Evolutionary conservation across 2,113 vertebrate species (phyloP).

Genomic region (Osmerus mordax): DNA sequence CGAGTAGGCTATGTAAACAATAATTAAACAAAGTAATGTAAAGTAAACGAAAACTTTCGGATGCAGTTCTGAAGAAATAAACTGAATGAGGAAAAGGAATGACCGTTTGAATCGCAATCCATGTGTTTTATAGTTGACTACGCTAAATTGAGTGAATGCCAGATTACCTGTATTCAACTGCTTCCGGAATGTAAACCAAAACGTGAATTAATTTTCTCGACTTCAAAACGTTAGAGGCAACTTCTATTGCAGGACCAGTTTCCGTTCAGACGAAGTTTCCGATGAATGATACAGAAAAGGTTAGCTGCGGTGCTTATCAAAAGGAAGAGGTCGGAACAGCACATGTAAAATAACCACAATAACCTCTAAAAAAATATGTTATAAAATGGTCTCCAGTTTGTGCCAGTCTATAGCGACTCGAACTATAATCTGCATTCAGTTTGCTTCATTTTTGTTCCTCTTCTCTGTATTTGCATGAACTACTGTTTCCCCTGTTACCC

Average conservation of each 20-base stretch:
- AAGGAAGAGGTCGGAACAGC: background rate
- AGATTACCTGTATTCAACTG: background rate
- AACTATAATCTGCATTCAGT: background rate
- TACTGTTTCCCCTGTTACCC: background rate
- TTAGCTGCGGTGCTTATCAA: background rate
- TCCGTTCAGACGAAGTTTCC: background rate
- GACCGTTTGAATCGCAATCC: background rate
- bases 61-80: too few species aligned
- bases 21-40: background rate
- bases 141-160: background rate
- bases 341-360: background rate
- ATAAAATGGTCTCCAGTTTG: background rate
- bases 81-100: background rate
- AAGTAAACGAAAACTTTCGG: too few species aligned
- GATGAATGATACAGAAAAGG: background rate
- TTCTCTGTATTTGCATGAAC: constrained; percentile 55
- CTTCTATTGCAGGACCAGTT: background rate
- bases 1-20: background rate
- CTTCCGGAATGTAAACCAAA: constrained; percentile 8
- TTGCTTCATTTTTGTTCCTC: constrained; percentile 62
- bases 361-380: background rate
- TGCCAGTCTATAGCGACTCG: background rate
- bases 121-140: background rate
- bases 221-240: background rate
- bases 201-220: background rate